phyloP scores from a whole-genome alignment of 2,888 invertebrate genomes.

The Sinopyrophorus schimmeli region DNA sequence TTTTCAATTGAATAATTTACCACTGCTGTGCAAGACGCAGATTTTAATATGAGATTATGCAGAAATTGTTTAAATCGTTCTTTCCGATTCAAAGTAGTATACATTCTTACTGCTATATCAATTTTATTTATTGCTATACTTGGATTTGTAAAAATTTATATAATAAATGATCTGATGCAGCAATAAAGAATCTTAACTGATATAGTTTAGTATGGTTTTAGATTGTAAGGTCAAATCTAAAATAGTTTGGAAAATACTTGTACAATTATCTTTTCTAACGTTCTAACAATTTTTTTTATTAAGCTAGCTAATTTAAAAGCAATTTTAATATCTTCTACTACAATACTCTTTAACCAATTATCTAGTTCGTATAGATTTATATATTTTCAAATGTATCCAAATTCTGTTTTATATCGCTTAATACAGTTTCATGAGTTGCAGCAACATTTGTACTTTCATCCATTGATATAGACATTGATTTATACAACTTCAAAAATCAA shows the following conservation, averaged over 20 bases:
- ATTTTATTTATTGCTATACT: constrained; percentile 45
- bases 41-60: constrained; percentile 42
- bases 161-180: constrained; percentile 57
- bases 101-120: constrained; percentile 56
- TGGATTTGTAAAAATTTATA: constrained; percentile 52
- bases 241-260: constrained; percentile 57
- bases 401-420: constrained; percentile 54
- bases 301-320: constrained; percentile 60
- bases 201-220: constrained; percentile 42
- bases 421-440: constrained; percentile 16
- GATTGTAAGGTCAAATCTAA: constrained; percentile 53
- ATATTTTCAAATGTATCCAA: constrained; percentile 60
- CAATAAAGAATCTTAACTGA: constrained; percentile 46
- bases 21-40: constrained; percentile 44
- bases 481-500: constrained; percentile 3
- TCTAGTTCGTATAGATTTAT: constrained; percentile 57
- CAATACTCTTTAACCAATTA: constrained; percentile 56
- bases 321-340: constrained; percentile 58
- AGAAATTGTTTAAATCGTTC: constrained; percentile 54
- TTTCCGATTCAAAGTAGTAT: constrained; percentile 51
- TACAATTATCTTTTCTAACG: constrained; percentile 53
- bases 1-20: constrained; percentile 41
- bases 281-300: constrained; percentile 59
- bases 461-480: no score
- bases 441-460: no score